Base-by-base conservation (phyloP, 1,140 invertebrate genomes). In the Diachasmimorpha longicaudata region DNA sequence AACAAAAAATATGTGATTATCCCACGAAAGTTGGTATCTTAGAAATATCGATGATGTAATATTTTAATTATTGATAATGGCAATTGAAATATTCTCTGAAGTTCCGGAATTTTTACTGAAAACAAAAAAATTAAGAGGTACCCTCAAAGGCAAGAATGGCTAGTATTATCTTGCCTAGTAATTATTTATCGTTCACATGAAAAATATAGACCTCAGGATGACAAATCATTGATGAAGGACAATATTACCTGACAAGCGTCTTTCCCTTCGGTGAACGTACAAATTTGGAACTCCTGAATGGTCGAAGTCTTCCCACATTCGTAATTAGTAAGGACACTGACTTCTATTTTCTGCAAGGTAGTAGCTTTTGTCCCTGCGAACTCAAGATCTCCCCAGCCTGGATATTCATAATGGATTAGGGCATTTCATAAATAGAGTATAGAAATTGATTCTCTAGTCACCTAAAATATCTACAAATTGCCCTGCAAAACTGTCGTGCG, bases 321-420 rank as follows among this genome's bases (percentile, higher is more conserved):
- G 0, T 74, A n/a, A 14, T 90, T 88, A 0, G 85, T 86, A 58
- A 92, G 88, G 0, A 95, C 91, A n/a, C 89, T 87, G 0, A 95
- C 77, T 11, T 89, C 82, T 0, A 92, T 91, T 82, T 93, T 91
- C 77, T 89, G 87, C 0, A 95, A 88, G 6, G 88, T 84, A 5
- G 90, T 84, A 0, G 93, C 91, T 9, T 82, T 86, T 0, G 85
- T 83, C 0, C 93, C 93, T 14, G 89, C 90, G 72, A 89, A 91
- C 25, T 86, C 89, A 4, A 85, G 82, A 0, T 90, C 90, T 23
- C 94, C 93, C 93, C 93, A 94, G 70, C 93, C 93, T 93, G 75
- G 23, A 81, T 83, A 13, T 21, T 58, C 46, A 4, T 31, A 31
- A 31, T 31, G 31, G 6, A 31, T 31, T 31, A 31, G 6, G 31